Evolutionary conservation across 2,888 invertebrate species (phyloP).

Genomic region (Tipula helvola): DNA sequence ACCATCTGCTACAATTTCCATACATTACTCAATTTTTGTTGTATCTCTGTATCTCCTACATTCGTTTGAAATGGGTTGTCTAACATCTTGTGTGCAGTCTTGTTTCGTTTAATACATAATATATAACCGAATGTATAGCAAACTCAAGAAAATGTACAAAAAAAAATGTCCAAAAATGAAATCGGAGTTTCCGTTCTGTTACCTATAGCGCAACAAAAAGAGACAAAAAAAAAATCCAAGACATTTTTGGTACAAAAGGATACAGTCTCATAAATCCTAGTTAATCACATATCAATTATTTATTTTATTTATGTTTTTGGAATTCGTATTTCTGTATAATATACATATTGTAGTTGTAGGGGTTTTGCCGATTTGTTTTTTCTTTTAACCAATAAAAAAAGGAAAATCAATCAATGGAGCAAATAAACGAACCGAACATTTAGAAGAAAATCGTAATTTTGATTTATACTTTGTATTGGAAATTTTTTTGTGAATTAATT

Average conservation of each 20-base stretch:
- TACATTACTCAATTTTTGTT: background rate
- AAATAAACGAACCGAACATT: background rate
- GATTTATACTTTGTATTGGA: background rate
- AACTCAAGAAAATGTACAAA: background rate
- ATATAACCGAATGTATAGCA: background rate
- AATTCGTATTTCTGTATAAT: background rate
- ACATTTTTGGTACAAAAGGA: background rate
- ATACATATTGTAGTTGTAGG: background rate
- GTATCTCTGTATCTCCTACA: background rate
- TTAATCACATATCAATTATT: constrained; percentile 8
- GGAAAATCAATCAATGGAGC: background rate
- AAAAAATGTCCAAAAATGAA: background rate
- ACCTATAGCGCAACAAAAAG: background rate
- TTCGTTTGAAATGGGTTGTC: background rate
- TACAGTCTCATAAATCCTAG: background rate
- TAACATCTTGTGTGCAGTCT: background rate
- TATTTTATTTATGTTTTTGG: background rate
- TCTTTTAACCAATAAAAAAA: background rate
- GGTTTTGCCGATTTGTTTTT: background rate
- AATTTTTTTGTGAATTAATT: background rate
- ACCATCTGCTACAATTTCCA: background rate
- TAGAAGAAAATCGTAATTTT: background rate
- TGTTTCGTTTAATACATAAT: background rate
- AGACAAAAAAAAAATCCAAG: background rate
- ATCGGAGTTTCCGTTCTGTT: background rate